Percentiles rank a stretch among this genome's conserved stretches.
Conservation (phyloP, 2,888 invertebrate genomes). For the Caenorhabditis sp. region DNA sequence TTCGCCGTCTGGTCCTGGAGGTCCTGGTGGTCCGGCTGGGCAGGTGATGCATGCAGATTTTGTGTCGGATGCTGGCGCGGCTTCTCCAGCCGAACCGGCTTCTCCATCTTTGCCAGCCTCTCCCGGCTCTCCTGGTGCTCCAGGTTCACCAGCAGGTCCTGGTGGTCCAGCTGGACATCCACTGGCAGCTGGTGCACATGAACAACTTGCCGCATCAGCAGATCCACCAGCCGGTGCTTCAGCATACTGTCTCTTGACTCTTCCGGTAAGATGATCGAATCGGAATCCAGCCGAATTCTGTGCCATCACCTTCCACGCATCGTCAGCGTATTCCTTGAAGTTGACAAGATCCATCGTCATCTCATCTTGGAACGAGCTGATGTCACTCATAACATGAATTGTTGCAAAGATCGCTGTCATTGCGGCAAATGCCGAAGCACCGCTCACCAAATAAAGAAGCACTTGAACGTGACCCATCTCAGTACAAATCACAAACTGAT, state of each 20-base stretch:
- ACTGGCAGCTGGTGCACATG: constrained; percentile 41
- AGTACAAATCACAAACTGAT: background rate
- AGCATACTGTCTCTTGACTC: constrained; percentile 37
- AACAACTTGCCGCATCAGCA: constrained; percentile 26
- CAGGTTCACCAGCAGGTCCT: constrained; percentile 43
- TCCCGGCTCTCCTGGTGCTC: constrained; percentile 40
- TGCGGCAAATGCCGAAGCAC: constrained; percentile 33
- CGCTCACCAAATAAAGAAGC: constrained; percentile 30
- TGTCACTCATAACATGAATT: constrained; percentile 35
- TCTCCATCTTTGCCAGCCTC: constrained; percentile 27
- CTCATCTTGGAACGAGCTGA: constrained; percentile 26
- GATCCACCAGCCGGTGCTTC: constrained; percentile 14
- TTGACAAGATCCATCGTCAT: constrained; percentile 31
- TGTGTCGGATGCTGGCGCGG: constrained; percentile 16
- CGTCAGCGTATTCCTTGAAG: constrained; percentile 48
- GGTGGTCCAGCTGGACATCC: constrained; percentile 53
- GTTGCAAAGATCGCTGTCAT: constrained; percentile 36
- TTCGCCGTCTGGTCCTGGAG: constrained; percentile 42
- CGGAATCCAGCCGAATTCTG: constrained; percentile 25
- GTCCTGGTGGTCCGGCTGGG: constrained; percentile 48
- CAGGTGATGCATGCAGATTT: constrained; percentile 49
- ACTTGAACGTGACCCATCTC: constrained; percentile 41
- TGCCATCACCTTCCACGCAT: constrained; percentile 47
- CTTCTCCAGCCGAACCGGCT: constrained; percentile 29
- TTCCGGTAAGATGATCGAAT: constrained; percentile 39